Evolutionary conservation across 2,113 vertebrate genomes (phyloP).

Genomic region (Hippoglossus stenolepis): DNA sequence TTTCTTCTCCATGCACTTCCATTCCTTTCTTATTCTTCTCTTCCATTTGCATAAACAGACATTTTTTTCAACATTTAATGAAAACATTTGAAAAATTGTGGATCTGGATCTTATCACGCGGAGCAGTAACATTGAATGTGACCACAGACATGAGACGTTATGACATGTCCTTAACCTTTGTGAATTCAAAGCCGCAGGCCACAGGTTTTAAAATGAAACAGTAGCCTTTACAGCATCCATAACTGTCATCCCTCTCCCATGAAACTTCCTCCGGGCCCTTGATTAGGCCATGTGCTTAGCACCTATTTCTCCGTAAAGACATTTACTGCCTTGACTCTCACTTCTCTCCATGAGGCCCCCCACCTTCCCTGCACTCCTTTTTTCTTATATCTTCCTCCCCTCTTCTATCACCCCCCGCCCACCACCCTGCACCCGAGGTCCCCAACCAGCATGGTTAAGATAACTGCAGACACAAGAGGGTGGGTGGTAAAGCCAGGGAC

Average conservation of each 20-base stretch:
- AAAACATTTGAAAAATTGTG: neutral
- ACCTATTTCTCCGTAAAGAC: slow-evolving; percentile 66
- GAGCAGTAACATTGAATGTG: neutral
- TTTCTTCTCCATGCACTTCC: neutral
- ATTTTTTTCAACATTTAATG: neutral
- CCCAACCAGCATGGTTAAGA: slow-evolving; percentile 80
- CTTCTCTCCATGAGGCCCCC: slow-evolving; percentile 58
- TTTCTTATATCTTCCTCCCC: slow-evolving; percentile 38
- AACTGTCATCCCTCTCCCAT: slow-evolving; percentile 51
- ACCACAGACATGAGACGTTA: neutral
- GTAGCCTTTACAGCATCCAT: slow-evolving; percentile 65
- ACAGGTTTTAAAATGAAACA: slow-evolving; percentile 51
- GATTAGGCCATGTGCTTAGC: slow-evolving; percentile 53
- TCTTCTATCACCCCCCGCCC: slow-evolving; percentile 21
- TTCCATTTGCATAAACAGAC: slow-evolving; percentile 2
- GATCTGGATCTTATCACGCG: neutral
- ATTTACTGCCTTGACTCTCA: slow-evolving; percentile 68
- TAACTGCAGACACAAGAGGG: slow-evolving; percentile 77
- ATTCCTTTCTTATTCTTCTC: neutral
- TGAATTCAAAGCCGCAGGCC: slow-evolving; percentile 4
- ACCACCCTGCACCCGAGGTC: slow-evolving; percentile 50
- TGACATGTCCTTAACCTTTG: neutral
- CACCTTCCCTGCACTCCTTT: slow-evolving; percentile 35
- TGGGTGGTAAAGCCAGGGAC: slow-evolving; percentile 81
- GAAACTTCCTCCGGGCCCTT: slow-evolving; percentile 48